Evolutionary conservation across 2,888 invertebrate species (phyloP).

Genomic region (Creontiades dilutus): DNA sequence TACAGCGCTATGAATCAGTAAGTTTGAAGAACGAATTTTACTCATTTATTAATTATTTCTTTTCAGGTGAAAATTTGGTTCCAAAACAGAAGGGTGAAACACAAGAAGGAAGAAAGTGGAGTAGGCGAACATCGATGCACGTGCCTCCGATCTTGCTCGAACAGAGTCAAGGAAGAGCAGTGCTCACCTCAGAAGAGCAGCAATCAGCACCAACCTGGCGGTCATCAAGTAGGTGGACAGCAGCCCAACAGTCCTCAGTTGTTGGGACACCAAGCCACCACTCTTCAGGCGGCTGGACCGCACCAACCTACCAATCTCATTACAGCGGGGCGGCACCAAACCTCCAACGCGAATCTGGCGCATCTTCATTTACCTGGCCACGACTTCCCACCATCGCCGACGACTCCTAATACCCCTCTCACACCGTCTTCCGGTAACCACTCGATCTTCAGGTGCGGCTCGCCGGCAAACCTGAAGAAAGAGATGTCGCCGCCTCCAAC

Average conservation of each 20-base stretch:
- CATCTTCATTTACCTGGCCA: background rate
- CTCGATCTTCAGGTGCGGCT: slow-evolving; percentile 3
- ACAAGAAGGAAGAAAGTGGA: slow-evolving; percentile 89
- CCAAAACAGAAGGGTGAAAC: slow-evolving; percentile 94
- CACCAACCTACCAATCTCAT: background rate
- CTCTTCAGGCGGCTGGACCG: background rate
- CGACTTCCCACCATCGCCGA: background rate
- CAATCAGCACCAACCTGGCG: background rate
- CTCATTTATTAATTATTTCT: background rate
- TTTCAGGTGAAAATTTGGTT: slow-evolving; percentile 92
- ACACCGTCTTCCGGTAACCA: background rate
- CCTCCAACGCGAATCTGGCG: background rate
- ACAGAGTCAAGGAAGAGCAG: slow-evolving; percentile 64
- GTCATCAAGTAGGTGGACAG: background rate
- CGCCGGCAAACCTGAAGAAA: background rate
- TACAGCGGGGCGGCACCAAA: background rate
- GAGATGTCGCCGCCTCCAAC: background rate
- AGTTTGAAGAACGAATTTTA: no score
- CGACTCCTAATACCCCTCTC: background rate
- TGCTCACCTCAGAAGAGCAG: slow-evolving; percentile 61
- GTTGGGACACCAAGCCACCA: background rate
- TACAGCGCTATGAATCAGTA: no score
- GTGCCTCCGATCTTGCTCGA: slow-evolving; percentile 71
- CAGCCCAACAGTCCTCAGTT: background rate
- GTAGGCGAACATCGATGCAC: slow-evolving; percentile 66